These are phyloP conservation scores for Neoseiulus cucumeris DNA, from an alignment of 1,140 invertebrate species.

Conservation along the genomic window DNA sequence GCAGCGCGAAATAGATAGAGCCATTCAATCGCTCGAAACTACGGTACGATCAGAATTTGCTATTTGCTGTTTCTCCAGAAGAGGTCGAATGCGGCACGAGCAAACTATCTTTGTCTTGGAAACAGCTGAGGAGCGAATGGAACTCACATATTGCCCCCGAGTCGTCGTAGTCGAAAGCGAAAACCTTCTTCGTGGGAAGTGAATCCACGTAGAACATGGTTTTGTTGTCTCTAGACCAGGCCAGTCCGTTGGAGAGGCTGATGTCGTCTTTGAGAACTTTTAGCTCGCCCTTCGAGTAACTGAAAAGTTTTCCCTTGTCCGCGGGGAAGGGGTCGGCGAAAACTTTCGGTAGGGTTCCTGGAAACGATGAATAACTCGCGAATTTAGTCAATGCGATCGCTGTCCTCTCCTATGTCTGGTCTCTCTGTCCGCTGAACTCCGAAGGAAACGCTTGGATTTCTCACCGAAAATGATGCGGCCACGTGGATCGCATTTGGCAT, in stretches of 20 bases:
- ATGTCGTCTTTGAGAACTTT: slow-evolving; percentile 21
- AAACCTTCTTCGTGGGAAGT: slow-evolving; percentile 25
- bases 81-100: too few species aligned
- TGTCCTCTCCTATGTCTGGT: too few species aligned
- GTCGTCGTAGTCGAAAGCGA: slow-evolving; percentile 49
- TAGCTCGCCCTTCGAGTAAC: background rate
- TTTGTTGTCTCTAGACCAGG: slow-evolving; percentile 42
- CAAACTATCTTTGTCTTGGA: too few species aligned
- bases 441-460: background rate
- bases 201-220: slow-evolving; percentile 34
- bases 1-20: too few species aligned
- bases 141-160: slow-evolving; percentile 30
- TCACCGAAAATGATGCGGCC: slow-evolving; percentile 53
- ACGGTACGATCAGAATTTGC: too few species aligned
- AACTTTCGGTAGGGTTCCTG: background rate
- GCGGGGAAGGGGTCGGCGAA: background rate
- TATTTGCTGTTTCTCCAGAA: too few species aligned
- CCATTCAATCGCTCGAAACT: too few species aligned
- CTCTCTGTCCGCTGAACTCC: background rate
- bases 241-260: slow-evolving; percentile 55
- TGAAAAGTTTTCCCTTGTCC: background rate
- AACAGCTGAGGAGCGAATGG: too few species aligned
- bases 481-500: slow-evolving; percentile 58
- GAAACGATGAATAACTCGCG: background rate
- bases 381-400: background rate